Evolutionary conservation across 2,888 invertebrate genomes (phyloP).

Genomic region (Aelia acuminata): DNA sequence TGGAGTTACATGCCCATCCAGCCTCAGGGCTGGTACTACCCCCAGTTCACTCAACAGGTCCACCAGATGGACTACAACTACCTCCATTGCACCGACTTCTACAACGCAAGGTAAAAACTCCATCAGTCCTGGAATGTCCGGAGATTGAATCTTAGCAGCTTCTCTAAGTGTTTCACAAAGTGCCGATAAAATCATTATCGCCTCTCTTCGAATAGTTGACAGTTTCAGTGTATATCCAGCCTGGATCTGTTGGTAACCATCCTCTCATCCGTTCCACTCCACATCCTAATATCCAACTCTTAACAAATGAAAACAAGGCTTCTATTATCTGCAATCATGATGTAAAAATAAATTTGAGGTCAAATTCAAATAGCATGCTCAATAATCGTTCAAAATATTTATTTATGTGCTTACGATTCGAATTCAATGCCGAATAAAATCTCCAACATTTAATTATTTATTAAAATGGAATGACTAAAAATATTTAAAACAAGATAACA

Average conservation of each 20-base stretch:
- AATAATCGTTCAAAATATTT: not conserved
- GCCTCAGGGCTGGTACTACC: slow-evolving; percentile 16
- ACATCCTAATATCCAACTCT: not conserved
- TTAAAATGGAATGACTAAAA: not conserved
- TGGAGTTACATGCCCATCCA: slow-evolving; percentile 14
- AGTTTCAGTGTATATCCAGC: too few species aligned
- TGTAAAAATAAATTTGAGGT: too few species aligned
- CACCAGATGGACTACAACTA: slow-evolving; percentile 37
- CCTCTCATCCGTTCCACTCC: not conserved
- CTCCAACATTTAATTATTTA: not conserved
- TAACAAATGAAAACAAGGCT: not conserved
- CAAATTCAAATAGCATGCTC: too few species aligned
- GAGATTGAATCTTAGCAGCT: not conserved
- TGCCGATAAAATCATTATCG: not conserved
- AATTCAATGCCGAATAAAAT: not conserved
- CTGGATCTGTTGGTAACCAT: not conserved
- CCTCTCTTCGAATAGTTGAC: too few species aligned
- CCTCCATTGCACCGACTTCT: not conserved
- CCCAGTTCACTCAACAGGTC: not conserved
- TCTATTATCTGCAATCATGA: too few species aligned
- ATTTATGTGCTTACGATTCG: not conserved
- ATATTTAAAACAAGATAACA: too few species aligned
- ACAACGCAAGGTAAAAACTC: not conserved
- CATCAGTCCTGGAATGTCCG: not conserved
- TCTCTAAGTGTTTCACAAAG: not conserved